phyloP scores from a whole-genome alignment of 2,888 invertebrate species.

The Amaurobius ferox region DNA sequence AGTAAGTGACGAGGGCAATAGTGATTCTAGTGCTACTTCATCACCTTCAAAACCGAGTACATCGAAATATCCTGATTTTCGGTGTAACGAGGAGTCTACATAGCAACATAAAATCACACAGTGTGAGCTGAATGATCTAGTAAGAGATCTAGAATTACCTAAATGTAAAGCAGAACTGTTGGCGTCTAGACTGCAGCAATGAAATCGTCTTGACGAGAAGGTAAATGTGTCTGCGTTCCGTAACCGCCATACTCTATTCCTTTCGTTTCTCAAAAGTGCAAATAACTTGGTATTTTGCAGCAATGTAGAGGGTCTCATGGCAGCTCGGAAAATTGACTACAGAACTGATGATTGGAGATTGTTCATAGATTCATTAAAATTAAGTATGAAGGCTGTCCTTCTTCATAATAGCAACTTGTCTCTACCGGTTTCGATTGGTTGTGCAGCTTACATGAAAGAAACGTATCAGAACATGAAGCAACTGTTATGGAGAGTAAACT shows the following conservation, averaged over 20 bases:
- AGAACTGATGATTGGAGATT: background rate
- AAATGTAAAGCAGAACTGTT: background rate
- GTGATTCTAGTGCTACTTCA: conserved; percentile 1
- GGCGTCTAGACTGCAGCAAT: background rate
- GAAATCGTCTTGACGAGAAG: too few relatives aligned
- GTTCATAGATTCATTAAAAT: too few relatives aligned
- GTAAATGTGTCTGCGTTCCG: too few relatives aligned
- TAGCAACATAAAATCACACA: too few relatives aligned
- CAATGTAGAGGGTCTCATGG: background rate
- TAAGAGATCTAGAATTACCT: background rate
- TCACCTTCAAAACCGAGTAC: background rate
- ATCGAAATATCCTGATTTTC: conserved; percentile 10
- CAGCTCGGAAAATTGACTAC: background rate
- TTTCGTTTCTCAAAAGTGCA: background rate
- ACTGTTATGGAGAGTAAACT: background rate
- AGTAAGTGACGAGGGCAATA: conserved; percentile 3
- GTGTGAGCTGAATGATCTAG: background rate
- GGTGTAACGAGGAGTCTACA: too few relatives aligned
- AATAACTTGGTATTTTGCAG: background rate
- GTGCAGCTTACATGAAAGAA: too few relatives aligned
- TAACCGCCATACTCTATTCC: too few relatives aligned
- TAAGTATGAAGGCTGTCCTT: too few relatives aligned
- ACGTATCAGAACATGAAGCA: background rate
- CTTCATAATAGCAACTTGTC: too few relatives aligned
- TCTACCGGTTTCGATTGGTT: too few relatives aligned